Evolutionary conservation across 2,113 vertebrate genomes (phyloP), one percentile per base, ranked within the genome.

Genomic region (Cryptomyrus ogoouensis): DNA sequence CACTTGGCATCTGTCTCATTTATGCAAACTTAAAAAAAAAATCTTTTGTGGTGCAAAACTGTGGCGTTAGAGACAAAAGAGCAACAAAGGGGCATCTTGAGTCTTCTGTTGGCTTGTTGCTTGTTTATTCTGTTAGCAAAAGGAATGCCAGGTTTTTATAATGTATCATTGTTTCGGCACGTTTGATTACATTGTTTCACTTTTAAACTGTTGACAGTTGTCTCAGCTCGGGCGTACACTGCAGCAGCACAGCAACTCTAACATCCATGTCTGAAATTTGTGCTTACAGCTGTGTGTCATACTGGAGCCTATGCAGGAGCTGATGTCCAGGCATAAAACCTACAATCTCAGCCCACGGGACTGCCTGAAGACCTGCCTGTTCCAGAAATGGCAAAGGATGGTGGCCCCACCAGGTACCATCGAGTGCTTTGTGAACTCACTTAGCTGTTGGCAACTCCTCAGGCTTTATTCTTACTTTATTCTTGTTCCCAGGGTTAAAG

Each of bases 351-450:
- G 98, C 94, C 98, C 98, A 19, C 96, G 98, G 91, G 98, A 99
- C 95, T 99, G 98, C 94, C 97, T 99, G 93, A 99, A 99, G 96
- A 99, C 98, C 91, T 99, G 98, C 93, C 96, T 99, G 89, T 99
- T 99, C 95, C 98, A 99, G 93, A 99, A 99, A 95, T 99, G 98
- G 98, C 98, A 99, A 95, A 96, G 98, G 92, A 99, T 99, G 98
- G 98, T 99, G 91, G 98, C 98, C 0, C 98, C 98, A 53, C 98
- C 98, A 98, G 98, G 98, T 99, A 98, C n/a, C 2, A 1, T 15
- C 1, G 19, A 74, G 13, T 49, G 21, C 62, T 88, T 88, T 74
- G 39, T 88, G 62, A 44, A 66, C 35, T 47, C 44, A 35, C 49
- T 35, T 52, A 17, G 47, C 85, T 87, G 85, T 21, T 12, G 50